These are phyloP conservation scores for Helicoverpa armigera DNA, from an alignment of 1,140 invertebrate species.

Conservation along the genomic window DNA sequence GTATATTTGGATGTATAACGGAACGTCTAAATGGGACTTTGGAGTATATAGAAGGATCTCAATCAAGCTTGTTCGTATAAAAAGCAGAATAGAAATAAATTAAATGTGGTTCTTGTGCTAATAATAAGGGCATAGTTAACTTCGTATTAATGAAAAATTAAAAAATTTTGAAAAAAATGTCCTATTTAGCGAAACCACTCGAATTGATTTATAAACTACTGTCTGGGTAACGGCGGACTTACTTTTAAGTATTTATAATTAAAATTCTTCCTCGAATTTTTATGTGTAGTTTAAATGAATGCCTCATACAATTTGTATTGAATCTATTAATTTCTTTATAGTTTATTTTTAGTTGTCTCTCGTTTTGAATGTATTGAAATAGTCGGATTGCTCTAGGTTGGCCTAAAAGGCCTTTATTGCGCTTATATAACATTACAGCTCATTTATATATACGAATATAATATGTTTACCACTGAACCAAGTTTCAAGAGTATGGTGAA, in stretches of 20 bases:
- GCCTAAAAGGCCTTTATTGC: not conserved
- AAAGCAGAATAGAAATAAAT: conserved; percentile 11
- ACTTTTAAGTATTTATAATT: conserved; percentile 7
- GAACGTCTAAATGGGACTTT: too few relatives aligned
- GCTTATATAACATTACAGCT: conserved; percentile 20
- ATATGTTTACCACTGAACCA: conserved; percentile 2
- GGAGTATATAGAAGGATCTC: not conserved
- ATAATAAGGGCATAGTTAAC: conserved; percentile 32
- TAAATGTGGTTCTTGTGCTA: conserved; percentile 35
- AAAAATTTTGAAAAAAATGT: conserved; percentile 8
- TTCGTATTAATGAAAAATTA: not conserved
- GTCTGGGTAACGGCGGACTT: not conserved
- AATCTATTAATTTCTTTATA: conserved; percentile 38
- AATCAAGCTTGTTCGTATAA: not conserved
- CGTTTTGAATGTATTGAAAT: conserved; percentile 9
- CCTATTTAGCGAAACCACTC: conserved; percentile 19
- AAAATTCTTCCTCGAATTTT: conserved; percentile 40
- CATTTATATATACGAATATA: not conserved
- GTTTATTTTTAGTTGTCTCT: conserved; percentile 27
- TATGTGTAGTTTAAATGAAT: conserved; percentile 36
- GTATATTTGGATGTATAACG: too few relatives aligned
- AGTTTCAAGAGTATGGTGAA: not conserved
- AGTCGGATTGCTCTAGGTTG: conserved; percentile 12
- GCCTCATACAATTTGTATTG: conserved; percentile 44
- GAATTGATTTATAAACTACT: conserved; percentile 17